Evolutionary conservation across 2,888 invertebrate genomes (phyloP).

Genomic region (Ferrisia virgata): DNA sequence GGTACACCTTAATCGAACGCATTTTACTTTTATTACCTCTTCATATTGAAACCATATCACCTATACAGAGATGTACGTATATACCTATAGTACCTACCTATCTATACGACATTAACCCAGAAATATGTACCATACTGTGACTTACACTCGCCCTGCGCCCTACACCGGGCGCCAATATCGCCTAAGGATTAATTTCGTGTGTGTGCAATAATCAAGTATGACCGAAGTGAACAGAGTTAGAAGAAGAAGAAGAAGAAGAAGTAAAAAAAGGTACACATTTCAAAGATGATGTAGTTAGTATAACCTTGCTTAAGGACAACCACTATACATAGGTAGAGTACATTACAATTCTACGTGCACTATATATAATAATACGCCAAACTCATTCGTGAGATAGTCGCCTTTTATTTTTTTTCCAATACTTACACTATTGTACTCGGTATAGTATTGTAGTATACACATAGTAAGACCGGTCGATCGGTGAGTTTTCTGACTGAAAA

Average conservation of each 20-base stretch:
- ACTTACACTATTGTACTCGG: neutral
- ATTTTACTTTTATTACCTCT: neutral
- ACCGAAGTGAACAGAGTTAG: constrained; percentile 29
- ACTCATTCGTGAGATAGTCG: constrained; percentile 17
- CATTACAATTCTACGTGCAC: constrained; percentile 16
- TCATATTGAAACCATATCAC: neutral
- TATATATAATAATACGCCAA: constrained; percentile 4
- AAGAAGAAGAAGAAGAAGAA: too few species aligned
- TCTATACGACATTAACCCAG: constrained; percentile 5
- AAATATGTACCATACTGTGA: neutral
- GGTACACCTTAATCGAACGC: neutral
- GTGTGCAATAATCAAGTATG: constrained; percentile 33
- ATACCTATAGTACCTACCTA: too few species aligned
- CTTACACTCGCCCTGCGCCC: neutral
- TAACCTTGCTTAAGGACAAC: constrained; percentile 44
- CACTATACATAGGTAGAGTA: constrained; percentile 6
- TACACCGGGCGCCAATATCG: neutral
- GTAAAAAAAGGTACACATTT: neutral
- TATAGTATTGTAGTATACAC: neutral
- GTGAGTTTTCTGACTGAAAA: neutral
- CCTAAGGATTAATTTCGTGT: constrained; percentile 35
- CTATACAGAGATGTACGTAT: too few species aligned
- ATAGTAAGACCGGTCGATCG: neutral
- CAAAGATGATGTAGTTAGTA: constrained; percentile 32
- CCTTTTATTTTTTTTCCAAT: neutral